Evolutionary conservation across 2,888 invertebrate genomes (phyloP).

Genomic region (Blastobasis lacticolella): DNA sequence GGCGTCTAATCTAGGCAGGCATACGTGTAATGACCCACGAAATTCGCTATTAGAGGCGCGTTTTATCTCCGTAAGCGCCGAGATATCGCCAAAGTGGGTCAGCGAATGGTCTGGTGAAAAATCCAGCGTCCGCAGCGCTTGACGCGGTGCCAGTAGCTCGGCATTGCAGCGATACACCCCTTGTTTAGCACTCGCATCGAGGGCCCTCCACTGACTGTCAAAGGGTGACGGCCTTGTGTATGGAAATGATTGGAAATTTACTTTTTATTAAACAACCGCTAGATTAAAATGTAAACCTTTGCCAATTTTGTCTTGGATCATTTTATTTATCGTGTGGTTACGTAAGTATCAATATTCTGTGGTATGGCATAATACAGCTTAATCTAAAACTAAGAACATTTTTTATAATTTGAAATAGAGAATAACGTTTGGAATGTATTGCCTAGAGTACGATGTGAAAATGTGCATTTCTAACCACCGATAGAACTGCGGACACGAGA

Average conservation of each 20-base stretch:
- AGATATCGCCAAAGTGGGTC: slow-evolving; percentile 18
- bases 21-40: slow-evolving; percentile 5
- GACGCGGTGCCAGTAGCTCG: slow-evolving; percentile 27
- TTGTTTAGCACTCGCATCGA: slow-evolving; percentile 48
- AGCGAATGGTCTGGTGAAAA: slow-evolving; percentile 24
- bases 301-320: too few species aligned
- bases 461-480: too few species aligned
- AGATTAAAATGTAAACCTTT: background rate
- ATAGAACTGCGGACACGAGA: too few species aligned
- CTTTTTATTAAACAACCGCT: background rate
- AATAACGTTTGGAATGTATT: too few species aligned
- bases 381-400: too few species aligned
- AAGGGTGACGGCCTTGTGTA: slow-evolving; percentile 21
- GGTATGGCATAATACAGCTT: too few species aligned
- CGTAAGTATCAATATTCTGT: too few species aligned
- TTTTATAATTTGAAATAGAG: too few species aligned
- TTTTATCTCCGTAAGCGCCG: background rate
- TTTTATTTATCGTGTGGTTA: too few species aligned
- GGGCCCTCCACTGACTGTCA: slow-evolving; percentile 29
- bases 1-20: background rate
- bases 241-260: background rate
- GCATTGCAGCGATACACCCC: slow-evolving; percentile 28
- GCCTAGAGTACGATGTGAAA: too few species aligned
- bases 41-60: background rate
- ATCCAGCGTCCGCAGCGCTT: slow-evolving; percentile 42